Evolutionary conservation across 2,888 invertebrate species (phyloP), one percentile per base, ranked within the genome.

Genomic region (Lasioglossum oenotherae): DNA sequence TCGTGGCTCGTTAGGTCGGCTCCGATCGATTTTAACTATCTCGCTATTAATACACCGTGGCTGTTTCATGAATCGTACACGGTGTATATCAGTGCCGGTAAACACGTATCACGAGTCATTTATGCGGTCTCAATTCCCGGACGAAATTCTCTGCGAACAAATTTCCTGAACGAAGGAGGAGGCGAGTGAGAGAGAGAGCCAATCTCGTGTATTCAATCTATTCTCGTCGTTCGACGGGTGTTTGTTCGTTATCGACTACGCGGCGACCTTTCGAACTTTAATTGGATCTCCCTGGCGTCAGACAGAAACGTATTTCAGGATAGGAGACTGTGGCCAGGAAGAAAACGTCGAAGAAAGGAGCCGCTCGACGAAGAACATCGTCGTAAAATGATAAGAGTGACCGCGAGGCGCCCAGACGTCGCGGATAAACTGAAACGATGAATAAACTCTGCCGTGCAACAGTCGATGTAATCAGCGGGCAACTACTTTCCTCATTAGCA

Each of bases 1-100:
- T 87, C 79, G 79, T 77, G 82, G 60, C 85, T 82, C 71, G 86
- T 87, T 87, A 87, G 49, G 74, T 53, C 64, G 57, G 46, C 73
- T 60, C 6, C 64, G 77, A 85, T 86, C 85, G 85, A 86, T 86
- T 79, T 79, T 77, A 27, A 27, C 44, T 27, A 41, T 46, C 27
- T 46, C 27, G 69, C 69, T 69, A 69, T 69, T 69, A 69, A 69
- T 69, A 69, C 69, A 8, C 49, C 38, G 35, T 38, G 19, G 35
- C 38, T 23, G 69, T 19, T 38, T 69, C 69, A 23, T 23, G 44
- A 75, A 60, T 60, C 75, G 75, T 67, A 19, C 31, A n/a, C 31
- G 35, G 23, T 35, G 53, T 35, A 57, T n/a, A 69, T 35, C 35
- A 23, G 35, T 23, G 38, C 19, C 8, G 31, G 31, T 16, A 31